Evolutionary conservation across 2,888 invertebrate genomes (phyloP).

Genomic region (Latrodectus hesperus): DNA sequence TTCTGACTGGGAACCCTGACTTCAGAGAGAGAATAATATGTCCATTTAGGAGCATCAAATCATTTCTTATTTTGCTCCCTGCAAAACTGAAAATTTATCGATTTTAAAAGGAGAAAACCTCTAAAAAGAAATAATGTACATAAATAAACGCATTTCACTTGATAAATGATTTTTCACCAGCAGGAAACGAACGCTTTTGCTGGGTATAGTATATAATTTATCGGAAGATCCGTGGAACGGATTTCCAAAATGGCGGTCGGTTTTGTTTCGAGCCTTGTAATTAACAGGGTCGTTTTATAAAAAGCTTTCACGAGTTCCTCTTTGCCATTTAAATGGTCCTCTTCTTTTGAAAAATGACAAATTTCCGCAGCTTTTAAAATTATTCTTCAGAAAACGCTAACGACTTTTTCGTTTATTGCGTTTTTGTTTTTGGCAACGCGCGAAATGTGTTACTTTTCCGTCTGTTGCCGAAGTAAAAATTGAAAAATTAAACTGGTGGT

Average conservation of each 20-base stretch:
- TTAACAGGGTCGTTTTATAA: conserved; percentile 66
- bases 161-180: conserved; percentile 67
- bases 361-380: conserved; percentile 63
- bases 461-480: conserved; percentile 51
- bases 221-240: conserved; percentile 36
- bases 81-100: conserved; percentile 55
- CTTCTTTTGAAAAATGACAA: conserved; percentile 64
- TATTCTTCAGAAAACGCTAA: conserved; percentile 55
- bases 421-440: conserved; percentile 51
- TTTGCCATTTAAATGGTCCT: conserved; percentile 39
- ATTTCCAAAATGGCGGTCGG: conserved; percentile 51
- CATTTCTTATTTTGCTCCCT: conserved; percentile 40
- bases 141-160: conserved; percentile 57
- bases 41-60: conserved; percentile 37
- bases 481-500: conserved; percentile 56
- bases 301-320: conserved; percentile 36
- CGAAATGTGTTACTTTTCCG: conserved; percentile 55
- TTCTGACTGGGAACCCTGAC: conserved; percentile 38
- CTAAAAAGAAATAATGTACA: conserved; percentile 46
- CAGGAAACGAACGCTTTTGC: conserved; percentile 12
- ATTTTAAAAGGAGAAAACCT: conserved; percentile 29
- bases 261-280: conserved; percentile 57
- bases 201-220: conserved; percentile 56
- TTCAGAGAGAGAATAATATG: conserved; percentile 41
- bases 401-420: conserved; percentile 67